Evolutionary conservation across 2,113 vertebrate species (phyloP).

Genomic region (Pterocles orientalis): DNA sequence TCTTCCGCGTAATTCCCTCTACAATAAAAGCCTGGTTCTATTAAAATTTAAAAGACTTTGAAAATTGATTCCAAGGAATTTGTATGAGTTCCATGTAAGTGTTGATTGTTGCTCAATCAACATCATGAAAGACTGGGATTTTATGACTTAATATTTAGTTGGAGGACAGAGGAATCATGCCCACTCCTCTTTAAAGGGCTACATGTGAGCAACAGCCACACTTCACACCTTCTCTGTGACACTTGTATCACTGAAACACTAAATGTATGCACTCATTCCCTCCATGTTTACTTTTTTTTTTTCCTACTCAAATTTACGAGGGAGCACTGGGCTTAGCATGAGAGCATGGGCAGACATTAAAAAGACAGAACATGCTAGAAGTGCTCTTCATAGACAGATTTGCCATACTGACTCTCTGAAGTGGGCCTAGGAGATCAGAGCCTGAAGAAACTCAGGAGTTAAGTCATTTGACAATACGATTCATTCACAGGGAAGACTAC

Average conservation of each 20-base stretch:
- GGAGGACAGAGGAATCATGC: neutral
- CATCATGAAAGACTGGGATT: neutral
- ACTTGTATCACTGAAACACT: neutral
- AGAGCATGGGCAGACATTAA: neutral
- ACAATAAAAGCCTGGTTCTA: neutral
- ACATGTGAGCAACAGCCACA: neutral
- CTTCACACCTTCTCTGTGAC: neutral
- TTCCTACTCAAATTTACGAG: neutral
- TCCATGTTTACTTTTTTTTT: neutral
- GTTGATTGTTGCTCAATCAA: neutral
- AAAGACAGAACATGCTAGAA: neutral
- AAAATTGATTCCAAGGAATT: neutral
- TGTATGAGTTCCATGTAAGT: neutral
- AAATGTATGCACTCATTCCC: fast-evolving
- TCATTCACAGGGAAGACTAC: neutral
- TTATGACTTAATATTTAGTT: neutral
- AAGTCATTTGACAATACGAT: neutral
- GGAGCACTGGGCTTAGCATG: neutral
- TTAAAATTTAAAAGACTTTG: neutral
- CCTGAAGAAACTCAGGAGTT: neutral
- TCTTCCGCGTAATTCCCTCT: neutral
- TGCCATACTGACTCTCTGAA: neutral
- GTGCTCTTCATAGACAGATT: neutral
- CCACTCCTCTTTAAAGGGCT: neutral
- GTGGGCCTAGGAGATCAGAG: neutral